Evolutionary conservation across 1,140 invertebrate species (phyloP).

Genomic region (Penaeus indicus): DNA sequence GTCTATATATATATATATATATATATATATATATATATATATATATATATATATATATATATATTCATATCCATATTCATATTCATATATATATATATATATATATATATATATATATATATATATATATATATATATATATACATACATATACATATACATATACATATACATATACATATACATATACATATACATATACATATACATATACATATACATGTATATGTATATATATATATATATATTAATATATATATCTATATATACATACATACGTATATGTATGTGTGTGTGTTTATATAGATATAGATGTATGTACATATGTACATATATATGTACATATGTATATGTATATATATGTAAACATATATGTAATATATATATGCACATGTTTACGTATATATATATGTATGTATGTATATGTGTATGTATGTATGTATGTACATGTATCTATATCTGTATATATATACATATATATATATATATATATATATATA

Average conservation of each 20-base stretch:
- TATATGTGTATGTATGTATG: no score
- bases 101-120: slow-evolving; percentile 31
- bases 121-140: slow-evolving; percentile 33
- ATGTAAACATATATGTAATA: slow-evolving; percentile 12
- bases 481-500: no score
- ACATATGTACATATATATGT: slow-evolving; percentile 22
- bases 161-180: slow-evolving; percentile 1
- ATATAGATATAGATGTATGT: slow-evolving; percentile 21
- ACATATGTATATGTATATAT: slow-evolving; percentile 25
- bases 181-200: slow-evolving; percentile 19
- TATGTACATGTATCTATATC: no score
- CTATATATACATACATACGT: neutral
- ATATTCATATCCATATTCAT: neutral
- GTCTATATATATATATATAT: slow-evolving; percentile 29
- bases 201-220: slow-evolving; percentile 19
- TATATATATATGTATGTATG: no score
- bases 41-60: neutral
- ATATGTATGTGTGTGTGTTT: neutral
- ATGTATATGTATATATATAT: slow-evolving; percentile 29
- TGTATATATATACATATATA: no score
- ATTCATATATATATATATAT: slow-evolving; percentile 26
- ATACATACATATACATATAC: slow-evolving; percentile 6
- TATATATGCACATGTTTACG: neutral
- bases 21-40: slow-evolving; percentile 32
- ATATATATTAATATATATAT: slow-evolving; percentile 26